These are phyloP conservation scores for Cylindroiulus punctatus DNA, from an alignment of 2,888 invertebrate genomes.

Conservation along the genomic window DNA sequence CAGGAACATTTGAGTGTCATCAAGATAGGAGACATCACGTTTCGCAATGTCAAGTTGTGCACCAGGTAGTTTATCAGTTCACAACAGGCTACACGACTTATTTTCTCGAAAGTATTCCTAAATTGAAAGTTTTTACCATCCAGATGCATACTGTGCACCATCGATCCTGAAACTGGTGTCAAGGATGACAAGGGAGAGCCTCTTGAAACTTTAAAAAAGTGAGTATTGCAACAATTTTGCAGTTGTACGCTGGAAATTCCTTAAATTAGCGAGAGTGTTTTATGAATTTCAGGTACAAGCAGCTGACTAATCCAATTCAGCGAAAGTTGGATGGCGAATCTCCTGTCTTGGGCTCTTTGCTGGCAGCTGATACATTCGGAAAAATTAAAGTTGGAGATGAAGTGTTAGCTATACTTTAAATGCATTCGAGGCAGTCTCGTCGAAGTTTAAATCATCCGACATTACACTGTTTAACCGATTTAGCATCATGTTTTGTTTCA, in stretches of 20 bases:
- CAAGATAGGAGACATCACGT: conserved; percentile 72
- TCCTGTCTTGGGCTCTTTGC: conserved; percentile 70
- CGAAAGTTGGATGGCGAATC: conserved; percentile 64
- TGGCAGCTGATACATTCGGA: conserved; percentile 68
- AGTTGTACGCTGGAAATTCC: no score
- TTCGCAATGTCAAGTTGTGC: conserved; percentile 75
- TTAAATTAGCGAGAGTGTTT: no score
- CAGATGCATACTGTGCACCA: conserved; percentile 77
- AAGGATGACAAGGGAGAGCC: conserved; percentile 73
- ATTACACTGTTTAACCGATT: no score
- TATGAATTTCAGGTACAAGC: conserved; percentile 57
- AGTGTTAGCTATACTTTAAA: conserved; percentile 64
- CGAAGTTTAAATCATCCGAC: no score
- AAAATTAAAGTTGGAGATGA: conserved; percentile 69
- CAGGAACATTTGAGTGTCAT: conserved; percentile 52
- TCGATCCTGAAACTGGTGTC: conserved; percentile 75
- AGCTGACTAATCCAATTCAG: conserved; percentile 60
- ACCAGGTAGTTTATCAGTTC: conserved; percentile 68
- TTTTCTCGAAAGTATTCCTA: background rate
- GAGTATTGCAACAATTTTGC: conserved; percentile 57
- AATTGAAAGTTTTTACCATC: conserved; percentile 64
- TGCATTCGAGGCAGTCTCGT: no score
- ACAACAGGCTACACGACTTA: no score
- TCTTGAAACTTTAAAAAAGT: conserved; percentile 75
- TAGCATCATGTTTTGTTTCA: no score